Percentiles rank a stretch among this genome's conserved stretches.
Evolutionary conservation across 2,888 invertebrate species (phyloP).

Genomic region (Diplazon laetatorius): DNA sequence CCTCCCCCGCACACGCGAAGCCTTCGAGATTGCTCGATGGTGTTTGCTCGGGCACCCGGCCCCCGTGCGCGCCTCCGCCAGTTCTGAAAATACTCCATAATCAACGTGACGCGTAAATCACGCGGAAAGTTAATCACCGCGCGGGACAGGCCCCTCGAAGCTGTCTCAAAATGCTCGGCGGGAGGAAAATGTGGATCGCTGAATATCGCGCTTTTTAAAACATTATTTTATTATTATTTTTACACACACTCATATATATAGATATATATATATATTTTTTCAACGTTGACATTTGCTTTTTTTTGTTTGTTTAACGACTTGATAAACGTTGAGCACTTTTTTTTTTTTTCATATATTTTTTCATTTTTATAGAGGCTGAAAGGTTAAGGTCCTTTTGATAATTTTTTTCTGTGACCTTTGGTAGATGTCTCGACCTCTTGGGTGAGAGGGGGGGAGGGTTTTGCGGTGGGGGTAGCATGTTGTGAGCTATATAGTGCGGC

Average conservation of each 20-base stretch:
- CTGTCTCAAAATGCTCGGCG: neutral
- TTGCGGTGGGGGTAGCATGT: constrained; percentile 8
- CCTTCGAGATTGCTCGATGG: neutral
- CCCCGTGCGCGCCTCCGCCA: neutral
- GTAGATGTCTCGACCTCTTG: constrained; percentile 31
- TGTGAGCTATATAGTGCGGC: constrained; percentile 19
- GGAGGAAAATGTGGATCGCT: neutral
- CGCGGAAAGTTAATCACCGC: constrained; percentile 14
- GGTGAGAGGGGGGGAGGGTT: constrained; percentile 1
- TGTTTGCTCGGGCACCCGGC: neutral
- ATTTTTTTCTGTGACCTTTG: constrained; percentile 10
- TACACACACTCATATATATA: too few relatives aligned
- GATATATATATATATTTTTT: too few relatives aligned
- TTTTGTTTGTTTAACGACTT: constrained; percentile 10
- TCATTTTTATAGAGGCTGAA: neutral
- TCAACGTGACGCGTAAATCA: neutral
- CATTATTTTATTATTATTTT: constrained; percentile 4
- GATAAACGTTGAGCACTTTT: neutral
- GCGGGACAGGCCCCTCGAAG: neutral
- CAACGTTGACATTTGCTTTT: constrained; percentile 5
- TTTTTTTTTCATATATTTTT: too few relatives aligned
- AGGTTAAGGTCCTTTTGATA: neutral
- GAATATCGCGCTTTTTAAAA: neutral
- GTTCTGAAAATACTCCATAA: constrained; percentile 27
- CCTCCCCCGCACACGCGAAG: neutral